Evolutionary conservation across 2,888 invertebrate species (phyloP), one percentile per base, ranked within the genome.

Genomic region (Hyles lineata): DNA sequence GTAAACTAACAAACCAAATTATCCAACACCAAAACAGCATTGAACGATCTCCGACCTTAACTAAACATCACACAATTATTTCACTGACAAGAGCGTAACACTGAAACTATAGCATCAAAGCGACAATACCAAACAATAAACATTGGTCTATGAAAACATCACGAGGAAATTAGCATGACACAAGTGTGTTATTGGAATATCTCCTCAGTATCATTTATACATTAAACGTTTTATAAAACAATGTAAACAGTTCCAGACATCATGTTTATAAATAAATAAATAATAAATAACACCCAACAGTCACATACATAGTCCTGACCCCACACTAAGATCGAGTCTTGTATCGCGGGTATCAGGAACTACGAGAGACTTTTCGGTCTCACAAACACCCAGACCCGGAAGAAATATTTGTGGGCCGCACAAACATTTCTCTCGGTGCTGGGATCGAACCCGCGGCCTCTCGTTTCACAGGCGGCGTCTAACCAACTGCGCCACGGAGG

Each of bases 131-230:
- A 23, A 7, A 67, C 23, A 67, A 67, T 17, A 17, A 43, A 67
- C 63, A 67, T 17, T 43, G 7, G 43, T n/a, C 35, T 67, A 43
- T 67, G 50, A 67, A 60, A 67, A 63, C 43, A 43, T 43, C 63
- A 43, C 35, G 35, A 43, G 21, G 5, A n/a, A 29, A 62, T 62
- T 63, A 50, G 43, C 67, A 67, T 50, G 23, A 67, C 43, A 67
- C 63, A 67, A 67, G 63, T 15, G 43, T 43, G 35, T 67, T 21
- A 67, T 43, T 67, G 72, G 61, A 73, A 73, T 50, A 67, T 71
- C 21, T 58, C 21, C 69, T 52, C 32, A 55, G 23, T 58, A 71
- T 63, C 29, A 50, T 55, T 62, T 67, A 43, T 43, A 55, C 52
- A n/a, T 15, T 43, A 43, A 43, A 43, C 43, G 32, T 67, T 43